Conservation (phyloP, 2,888 invertebrate genomes). For the Dryobotodes eremita region DNA sequence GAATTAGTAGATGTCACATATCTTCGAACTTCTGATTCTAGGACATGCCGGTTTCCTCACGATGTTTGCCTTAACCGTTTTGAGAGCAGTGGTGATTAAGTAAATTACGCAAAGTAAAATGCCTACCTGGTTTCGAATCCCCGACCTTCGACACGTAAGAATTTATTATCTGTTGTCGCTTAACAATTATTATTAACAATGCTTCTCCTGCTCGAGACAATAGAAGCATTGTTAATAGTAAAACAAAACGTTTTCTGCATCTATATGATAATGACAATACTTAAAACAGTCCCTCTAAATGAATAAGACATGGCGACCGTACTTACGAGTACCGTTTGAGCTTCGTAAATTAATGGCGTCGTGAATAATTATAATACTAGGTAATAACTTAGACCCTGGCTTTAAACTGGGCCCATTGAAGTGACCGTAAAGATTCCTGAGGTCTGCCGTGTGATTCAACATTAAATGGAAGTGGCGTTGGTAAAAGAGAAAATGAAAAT, state of each 20-base stretch:
- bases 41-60: not conserved
- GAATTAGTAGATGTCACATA: no score
- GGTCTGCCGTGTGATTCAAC: not conserved
- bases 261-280: not conserved
- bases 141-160: not conserved
- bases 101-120: not conserved
- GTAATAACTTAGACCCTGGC: slow-evolving; percentile 15
- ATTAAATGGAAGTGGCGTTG: not conserved
- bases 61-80: no score
- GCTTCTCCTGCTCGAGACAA: not conserved
- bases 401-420: not conserved
- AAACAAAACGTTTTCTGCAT: not conserved
- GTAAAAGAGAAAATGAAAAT: not conserved
- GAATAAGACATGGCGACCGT: slow-evolving; percentile 25
- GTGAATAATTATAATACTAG: slow-evolving; percentile 35
- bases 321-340: slow-evolving; percentile 2
- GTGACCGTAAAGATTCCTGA: not conserved
- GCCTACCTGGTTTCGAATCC: not conserved
- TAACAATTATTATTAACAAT: not conserved
- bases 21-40: not conserved
- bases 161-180: not conserved
- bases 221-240: not conserved
- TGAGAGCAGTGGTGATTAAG: not conserved
- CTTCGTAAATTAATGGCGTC: slow-evolving; percentile 3
- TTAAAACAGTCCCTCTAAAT: slow-evolving; percentile 24